A percentile compares a stretch with the other conserved stretches of the same genome.
Evolutionary conservation across 2,888 invertebrate species (phyloP).

Genomic region (Malthinus flaveolus): DNA sequence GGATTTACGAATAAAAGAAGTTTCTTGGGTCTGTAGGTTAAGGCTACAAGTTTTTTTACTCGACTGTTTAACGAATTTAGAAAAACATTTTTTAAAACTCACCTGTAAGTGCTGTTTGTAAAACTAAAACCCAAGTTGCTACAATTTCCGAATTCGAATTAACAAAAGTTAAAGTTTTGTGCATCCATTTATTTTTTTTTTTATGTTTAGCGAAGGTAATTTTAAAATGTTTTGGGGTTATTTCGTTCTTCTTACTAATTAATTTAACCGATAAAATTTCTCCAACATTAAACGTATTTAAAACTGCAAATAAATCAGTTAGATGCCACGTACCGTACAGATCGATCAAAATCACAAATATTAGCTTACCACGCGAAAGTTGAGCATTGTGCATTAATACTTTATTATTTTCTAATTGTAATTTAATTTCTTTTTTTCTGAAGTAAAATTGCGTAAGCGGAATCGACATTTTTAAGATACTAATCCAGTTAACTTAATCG

Average conservation of each 20-base stretch:
- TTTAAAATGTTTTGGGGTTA: constrained; percentile 58
- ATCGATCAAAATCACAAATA: too few species aligned
- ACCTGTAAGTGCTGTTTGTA: constrained; percentile 44
- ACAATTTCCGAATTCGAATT: constrained; percentile 64
- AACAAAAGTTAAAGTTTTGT: constrained; percentile 60
- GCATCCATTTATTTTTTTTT: constrained; percentile 62
- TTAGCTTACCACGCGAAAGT: too few species aligned
- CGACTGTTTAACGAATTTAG: constrained; percentile 40
- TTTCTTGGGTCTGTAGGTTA: constrained; percentile 66
- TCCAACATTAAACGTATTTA: constrained; percentile 55
- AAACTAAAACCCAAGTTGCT: constrained; percentile 64
- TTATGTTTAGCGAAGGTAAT: constrained; percentile 64
- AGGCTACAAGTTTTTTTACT: constrained; percentile 55
- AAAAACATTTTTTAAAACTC: constrained; percentile 43
- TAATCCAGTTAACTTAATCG: too few species aligned
- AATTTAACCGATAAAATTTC: constrained; percentile 60
- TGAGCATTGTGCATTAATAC: too few species aligned
- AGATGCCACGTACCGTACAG: not conserved
- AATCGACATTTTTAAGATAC: too few species aligned
- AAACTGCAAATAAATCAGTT: constrained; percentile 44
- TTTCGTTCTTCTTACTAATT: constrained; percentile 48
- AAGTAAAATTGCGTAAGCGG: too few species aligned
- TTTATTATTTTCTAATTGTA: too few species aligned
- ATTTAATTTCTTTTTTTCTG: too few species aligned
- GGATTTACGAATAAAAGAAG: constrained; percentile 83